Conservation (phyloP, 2,888 invertebrate genomes). For the Netelia virgata region DNA sequence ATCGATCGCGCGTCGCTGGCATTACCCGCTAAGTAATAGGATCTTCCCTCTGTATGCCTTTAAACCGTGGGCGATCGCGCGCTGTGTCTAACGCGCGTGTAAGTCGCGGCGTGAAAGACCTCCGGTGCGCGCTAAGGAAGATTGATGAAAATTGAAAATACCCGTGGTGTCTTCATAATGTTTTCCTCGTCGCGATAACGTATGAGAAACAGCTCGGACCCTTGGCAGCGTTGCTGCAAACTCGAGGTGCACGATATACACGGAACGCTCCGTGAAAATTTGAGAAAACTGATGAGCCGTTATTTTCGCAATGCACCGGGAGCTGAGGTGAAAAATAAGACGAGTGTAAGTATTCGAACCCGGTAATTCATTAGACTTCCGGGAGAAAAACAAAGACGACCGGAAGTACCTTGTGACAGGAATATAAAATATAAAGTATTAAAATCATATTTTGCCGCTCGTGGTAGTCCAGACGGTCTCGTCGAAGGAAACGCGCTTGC, state of each 20-base stretch:
- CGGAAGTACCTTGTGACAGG: neutral
- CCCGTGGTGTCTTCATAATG: conserved; percentile 61
- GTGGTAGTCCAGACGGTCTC: too few species aligned
- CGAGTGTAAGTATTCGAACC: too few species aligned
- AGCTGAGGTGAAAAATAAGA: too few species aligned
- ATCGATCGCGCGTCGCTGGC: conserved; percentile 25
- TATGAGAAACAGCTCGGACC: conserved; percentile 33
- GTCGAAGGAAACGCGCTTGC: too few species aligned
- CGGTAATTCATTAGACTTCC: too few species aligned
- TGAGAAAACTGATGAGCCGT: too few species aligned
- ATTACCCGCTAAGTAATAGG: conserved; percentile 55
- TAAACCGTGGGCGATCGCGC: conserved; percentile 31
- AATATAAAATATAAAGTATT: neutral
- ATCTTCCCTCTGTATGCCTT: conserved; percentile 46
- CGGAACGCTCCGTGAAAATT: too few species aligned
- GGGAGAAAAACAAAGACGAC: too few species aligned
- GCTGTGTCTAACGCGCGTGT: conserved; percentile 18
- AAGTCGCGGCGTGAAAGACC: conserved; percentile 54
- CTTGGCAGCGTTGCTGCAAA: conserved; percentile 2
- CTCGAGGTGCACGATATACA: neutral
- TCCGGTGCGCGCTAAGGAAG: conserved; percentile 57
- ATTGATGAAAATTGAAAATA: conserved; percentile 68
- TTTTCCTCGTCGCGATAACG: conserved; percentile 27
- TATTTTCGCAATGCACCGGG: neutral
- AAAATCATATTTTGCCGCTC: too few species aligned